phyloP scores from a whole-genome alignment of 2,888 invertebrate genomes.

The Anthrax anthrax region DNA sequence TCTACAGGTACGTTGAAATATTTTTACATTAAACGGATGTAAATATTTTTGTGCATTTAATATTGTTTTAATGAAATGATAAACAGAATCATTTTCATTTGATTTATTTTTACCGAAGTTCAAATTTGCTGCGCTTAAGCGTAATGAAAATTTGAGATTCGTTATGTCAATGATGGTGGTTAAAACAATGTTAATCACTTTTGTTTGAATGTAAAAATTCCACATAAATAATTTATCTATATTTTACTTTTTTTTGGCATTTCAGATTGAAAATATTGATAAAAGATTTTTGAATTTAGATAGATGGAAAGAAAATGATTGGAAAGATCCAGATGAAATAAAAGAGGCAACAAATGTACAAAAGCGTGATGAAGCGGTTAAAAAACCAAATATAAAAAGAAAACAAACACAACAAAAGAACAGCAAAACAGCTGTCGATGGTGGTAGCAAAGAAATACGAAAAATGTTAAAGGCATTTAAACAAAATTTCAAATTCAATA shows the following conservation, averaged over 20 bases:
- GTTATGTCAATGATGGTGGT: too few species aligned
- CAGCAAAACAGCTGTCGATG: not conserved
- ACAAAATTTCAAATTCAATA: too few species aligned
- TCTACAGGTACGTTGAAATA: not conserved
- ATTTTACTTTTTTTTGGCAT: not conserved
- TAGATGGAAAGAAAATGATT: slow-evolving; percentile 25
- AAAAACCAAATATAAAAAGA: slow-evolving; percentile 4
- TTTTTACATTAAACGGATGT: not conserved
- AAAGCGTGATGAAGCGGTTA: too few species aligned
- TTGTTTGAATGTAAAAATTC: not conserved
- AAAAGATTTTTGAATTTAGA: slow-evolving; percentile 25
- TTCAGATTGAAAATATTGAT: slow-evolving; percentile 27
- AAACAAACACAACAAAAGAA: slow-evolving; percentile 10
- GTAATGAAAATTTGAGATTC: too few species aligned
- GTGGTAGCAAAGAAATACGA: slow-evolving; percentile 8
- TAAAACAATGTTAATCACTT: too few species aligned
- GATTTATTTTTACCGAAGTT: too few species aligned
- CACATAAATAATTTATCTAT: not conserved
- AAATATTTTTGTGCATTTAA: too few species aligned
- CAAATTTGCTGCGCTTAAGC: too few species aligned
- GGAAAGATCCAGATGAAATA: slow-evolving; percentile 25
- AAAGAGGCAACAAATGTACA: not conserved
- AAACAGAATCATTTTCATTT: too few species aligned
- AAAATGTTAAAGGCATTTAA: too few species aligned
- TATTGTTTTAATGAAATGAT: too few species aligned